Evolutionary conservation across 2,888 invertebrate species (phyloP).

Genomic region (Sinohyriopsis cumingii): DNA sequence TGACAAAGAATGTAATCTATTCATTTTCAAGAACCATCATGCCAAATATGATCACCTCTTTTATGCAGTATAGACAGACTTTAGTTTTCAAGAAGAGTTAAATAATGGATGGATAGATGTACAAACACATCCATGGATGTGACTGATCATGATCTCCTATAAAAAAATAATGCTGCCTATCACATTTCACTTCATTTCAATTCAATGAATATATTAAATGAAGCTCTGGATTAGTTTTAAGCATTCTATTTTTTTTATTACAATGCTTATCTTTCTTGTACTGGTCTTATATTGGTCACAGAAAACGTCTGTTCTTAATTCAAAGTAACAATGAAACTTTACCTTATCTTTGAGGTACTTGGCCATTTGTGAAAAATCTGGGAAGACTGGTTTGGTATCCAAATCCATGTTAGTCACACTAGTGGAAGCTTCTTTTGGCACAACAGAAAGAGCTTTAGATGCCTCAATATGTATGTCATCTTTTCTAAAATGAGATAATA

Average conservation of each 20-base stretch:
- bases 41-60: not conserved
- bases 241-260: too few relatives aligned
- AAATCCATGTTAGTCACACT: not conserved
- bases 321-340: not conserved
- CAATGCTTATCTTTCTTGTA: too few relatives aligned
- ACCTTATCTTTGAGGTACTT: conserved; percentile 79
- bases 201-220: not conserved
- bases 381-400: conserved; percentile 65
- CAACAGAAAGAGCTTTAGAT: conserved; percentile 76
- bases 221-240: not conserved
- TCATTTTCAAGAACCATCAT: conserved; percentile 1
- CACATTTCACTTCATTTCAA: not conserved
- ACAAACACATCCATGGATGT: too few relatives aligned
- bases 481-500: conserved; percentile 75
- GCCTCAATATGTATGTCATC: conserved; percentile 85
- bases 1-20: conserved; percentile 2
- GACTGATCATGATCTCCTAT: too few relatives aligned
- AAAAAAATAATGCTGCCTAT: too few relatives aligned
- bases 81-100: too few relatives aligned
- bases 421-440: not conserved
- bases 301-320: too few relatives aligned
- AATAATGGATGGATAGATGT: too few relatives aligned
- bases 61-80: too few relatives aligned
- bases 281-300: too few relatives aligned
- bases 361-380: conserved; percentile 83